Conservation (phyloP, 2,113 vertebrate species). For the Dicerorhinus sumatrensis region DNA sequence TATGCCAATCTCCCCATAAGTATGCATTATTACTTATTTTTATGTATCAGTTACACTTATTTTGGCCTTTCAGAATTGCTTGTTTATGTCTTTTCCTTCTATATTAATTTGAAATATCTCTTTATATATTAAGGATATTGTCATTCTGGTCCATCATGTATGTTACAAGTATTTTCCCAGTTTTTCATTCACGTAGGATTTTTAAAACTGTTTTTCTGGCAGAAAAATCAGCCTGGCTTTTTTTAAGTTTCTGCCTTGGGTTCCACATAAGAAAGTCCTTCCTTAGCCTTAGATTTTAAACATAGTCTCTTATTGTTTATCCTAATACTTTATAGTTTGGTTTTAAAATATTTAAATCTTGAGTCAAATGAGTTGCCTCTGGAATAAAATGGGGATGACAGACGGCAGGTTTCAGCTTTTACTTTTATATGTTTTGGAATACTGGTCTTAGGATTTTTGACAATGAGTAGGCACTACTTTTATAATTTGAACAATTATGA, state of each 20-base stretch:
- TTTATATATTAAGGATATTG: background rate
- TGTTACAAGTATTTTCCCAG: background rate
- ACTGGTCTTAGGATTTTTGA: background rate
- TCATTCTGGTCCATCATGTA: background rate
- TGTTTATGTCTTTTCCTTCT: background rate
- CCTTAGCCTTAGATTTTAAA: background rate
- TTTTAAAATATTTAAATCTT: slow-evolving; percentile 32
- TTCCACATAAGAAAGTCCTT: background rate
- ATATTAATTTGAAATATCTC: slow-evolving; percentile 7
- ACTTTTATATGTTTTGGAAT: background rate
- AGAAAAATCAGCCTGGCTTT: background rate
- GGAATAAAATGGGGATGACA: background rate
- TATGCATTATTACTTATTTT: background rate
- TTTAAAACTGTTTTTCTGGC: background rate
- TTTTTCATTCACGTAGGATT: background rate
- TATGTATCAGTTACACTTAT: background rate
- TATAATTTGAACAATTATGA: background rate
- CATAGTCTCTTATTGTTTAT: background rate
- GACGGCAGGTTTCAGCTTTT: background rate
- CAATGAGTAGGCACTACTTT: background rate
- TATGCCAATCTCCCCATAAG: background rate
- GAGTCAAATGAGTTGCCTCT: background rate
- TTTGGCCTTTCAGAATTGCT: background rate
- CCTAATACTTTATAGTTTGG: background rate
- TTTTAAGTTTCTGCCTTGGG: background rate